A percentile compares a stretch with the other conserved stretches of the same genome.
These are phyloP conservation scores for Pemphredon lugubris DNA, from an alignment of 2,888 invertebrate genomes.

Conservation along the genomic window DNA sequence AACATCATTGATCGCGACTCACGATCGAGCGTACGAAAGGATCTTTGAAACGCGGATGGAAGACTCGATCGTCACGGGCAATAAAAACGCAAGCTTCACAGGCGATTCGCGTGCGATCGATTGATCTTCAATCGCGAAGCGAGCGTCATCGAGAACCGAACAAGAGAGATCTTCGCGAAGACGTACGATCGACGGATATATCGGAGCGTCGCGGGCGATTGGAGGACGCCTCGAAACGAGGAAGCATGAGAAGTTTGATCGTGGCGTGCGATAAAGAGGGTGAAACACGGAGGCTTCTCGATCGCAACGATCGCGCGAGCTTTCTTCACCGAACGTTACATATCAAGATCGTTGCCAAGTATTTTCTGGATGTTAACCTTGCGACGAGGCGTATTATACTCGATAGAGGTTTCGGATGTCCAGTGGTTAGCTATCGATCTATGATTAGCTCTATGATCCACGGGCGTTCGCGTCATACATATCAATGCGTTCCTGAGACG, in stretches of 20 bases:
- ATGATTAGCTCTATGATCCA: conserved; percentile 27
- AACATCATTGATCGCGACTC: not conserved
- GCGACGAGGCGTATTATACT: conserved; percentile 53
- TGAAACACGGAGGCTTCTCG: conserved; percentile 29
- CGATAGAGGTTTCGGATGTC: conserved; percentile 52
- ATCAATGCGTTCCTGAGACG: conserved; percentile 64
- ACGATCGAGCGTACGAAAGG: not conserved
- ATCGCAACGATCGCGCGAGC: conserved; percentile 55
- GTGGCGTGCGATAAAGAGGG: conserved; percentile 31
- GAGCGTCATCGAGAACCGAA: no score
- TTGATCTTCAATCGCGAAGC: no score
- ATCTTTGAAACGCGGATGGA: not conserved
- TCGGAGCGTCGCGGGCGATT: not conserved
- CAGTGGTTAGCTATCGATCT: conserved; percentile 34
- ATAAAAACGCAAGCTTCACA: not conserved
- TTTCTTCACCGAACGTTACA: conserved; percentile 73
- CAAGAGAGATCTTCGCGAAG: conserved; percentile 12
- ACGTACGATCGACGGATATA: not conserved
- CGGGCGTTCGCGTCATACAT: conserved; percentile 67
- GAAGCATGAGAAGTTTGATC: conserved; percentile 15
- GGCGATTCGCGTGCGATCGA: conserved; percentile 13
- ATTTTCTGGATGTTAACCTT: conserved; percentile 63
- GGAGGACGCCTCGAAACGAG: not conserved
- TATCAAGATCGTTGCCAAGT: conserved; percentile 75
- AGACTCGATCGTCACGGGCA: not conserved